Percentiles rank a stretch among this genome's conserved stretches.
Evolutionary conservation across 2,113 vertebrate genomes (phyloP).

Genomic region (Sakesphorus luctuosus): DNA sequence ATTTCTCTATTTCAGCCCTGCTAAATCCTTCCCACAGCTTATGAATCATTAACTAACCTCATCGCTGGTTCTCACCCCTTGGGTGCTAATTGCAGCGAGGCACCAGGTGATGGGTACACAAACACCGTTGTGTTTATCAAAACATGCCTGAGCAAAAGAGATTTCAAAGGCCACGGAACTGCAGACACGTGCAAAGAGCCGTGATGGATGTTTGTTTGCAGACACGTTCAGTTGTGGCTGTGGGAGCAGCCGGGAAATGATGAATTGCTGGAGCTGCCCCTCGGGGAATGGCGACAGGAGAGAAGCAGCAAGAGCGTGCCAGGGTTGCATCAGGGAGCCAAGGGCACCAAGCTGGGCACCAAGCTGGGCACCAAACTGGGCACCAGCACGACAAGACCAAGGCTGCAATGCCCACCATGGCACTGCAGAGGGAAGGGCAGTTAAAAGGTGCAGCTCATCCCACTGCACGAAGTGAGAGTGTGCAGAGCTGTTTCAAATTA

Average conservation of each 20-base stretch:
- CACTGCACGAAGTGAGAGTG: not conserved
- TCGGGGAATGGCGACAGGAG: not conserved
- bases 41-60: not conserved
- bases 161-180: not conserved
- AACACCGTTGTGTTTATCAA: not conserved
- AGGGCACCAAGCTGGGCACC: not conserved
- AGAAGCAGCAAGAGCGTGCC: not conserved
- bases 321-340: not conserved
- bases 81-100: not conserved
- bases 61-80: not conserved
- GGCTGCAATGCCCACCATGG: rapidly evolving
- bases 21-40: not conserved
- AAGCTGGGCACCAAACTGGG: not conserved
- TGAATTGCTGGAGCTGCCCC: not conserved
- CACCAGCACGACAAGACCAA: too few relatives aligned
- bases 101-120: not conserved
- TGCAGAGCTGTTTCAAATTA: not conserved
- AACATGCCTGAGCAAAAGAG: not conserved
- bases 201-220: constrained; percentile 28
- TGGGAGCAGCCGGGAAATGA: not conserved
- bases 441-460: not conserved
- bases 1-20: not conserved
- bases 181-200: not conserved
- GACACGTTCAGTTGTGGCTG: not conserved
- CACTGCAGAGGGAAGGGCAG: too few relatives aligned